Base-by-base conservation (phyloP, 2,888 invertebrate species). In the Cephus runcator region DNA sequence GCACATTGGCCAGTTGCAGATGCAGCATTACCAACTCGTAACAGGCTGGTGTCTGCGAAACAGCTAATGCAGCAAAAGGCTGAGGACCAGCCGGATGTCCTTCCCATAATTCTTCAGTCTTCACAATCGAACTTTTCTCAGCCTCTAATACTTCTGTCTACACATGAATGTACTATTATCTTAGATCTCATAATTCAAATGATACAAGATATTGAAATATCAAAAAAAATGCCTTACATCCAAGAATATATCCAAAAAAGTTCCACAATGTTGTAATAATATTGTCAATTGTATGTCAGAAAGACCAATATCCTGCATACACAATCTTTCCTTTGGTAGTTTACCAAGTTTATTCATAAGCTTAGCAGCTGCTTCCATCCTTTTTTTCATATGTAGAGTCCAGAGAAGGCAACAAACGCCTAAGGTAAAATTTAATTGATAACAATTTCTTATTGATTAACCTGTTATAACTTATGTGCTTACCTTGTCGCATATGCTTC, bases 321-420 rank as follows among this genome's bases (percentile, higher is more conserved):
- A 97, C 76, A 97, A 92, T 82, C 96, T 94, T 86, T 98, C 97
- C 91, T 97, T 97, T 0, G 98, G 97, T 76, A 97, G 92, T 90
- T 96, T 96, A 1, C 98, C 96, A 4, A 95, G 94, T 92, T 96
- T 97, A 87, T 96, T 96, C 82, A 95, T 94, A 33, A 98, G 92
- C 84, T 96, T 95, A 80, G 95, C 95, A 34, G 95, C 93, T 3
- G 95, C 93, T 92, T 97, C 96, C 87, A 97, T 94, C 31, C 95
- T 93, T 86, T 96, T 95, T 88, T 95, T 95, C n/a, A 98, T 92
- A 87, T 98, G 97, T 76, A 97, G 96, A 76, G 96, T 96, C 98
- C 98, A 98, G 84, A 98, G 93, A 88, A 98, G 94, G 81, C 95
- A 95, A 87, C 95, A 96, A 76, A 98, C 93, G 12, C 98, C 98